phyloP scores from a whole-genome alignment of 1,140 invertebrate species.

The Onthophagus taurus region DNA sequence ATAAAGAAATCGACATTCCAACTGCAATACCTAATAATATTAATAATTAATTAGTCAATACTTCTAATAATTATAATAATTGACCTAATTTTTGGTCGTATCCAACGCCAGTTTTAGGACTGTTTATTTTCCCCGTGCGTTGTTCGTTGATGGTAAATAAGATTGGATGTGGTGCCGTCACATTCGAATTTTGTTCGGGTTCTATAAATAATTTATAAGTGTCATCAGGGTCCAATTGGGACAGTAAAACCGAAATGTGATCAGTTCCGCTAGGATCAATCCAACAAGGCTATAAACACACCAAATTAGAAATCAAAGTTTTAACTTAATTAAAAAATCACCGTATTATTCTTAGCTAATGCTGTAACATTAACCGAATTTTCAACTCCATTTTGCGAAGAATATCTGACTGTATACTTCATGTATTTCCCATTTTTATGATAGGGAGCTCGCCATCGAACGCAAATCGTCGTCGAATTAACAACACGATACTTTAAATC shows the following conservation, averaged over 20 bases:
- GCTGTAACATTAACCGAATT: slow-evolving; percentile 5
- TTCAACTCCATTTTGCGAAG: neutral
- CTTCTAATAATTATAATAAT: neutral
- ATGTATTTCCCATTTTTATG: slow-evolving; percentile 21
- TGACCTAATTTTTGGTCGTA: slow-evolving; percentile 37
- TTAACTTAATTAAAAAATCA: neutral
- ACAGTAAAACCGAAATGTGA: slow-evolving; percentile 32
- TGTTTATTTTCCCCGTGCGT: no score
- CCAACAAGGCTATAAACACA: slow-evolving; percentile 16
- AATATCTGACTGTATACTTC: slow-evolving; percentile 22
- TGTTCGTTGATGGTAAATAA: neutral
- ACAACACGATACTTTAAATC: slow-evolving; percentile 25
- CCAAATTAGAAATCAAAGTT: neutral
- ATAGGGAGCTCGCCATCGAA: slow-evolving; percentile 25
- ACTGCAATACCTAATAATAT: slow-evolving; percentile 33
- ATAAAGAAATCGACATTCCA: slow-evolving; percentile 32
- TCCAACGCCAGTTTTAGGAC: neutral
- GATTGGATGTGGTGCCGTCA: neutral
- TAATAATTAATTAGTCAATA: slow-evolving; percentile 2
- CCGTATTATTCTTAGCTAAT: neutral
- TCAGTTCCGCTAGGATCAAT: slow-evolving; percentile 5
- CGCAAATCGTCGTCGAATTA: slow-evolving; percentile 24
- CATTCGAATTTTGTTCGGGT: neutral
- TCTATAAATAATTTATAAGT: slow-evolving; percentile 45
- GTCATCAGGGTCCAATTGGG: slow-evolving; percentile 39